Percentiles rank a stretch among this genome's conserved stretches.
Evolutionary conservation across 2,888 invertebrate species (phyloP).

Genomic region (Pyrgus malvae): DNA sequence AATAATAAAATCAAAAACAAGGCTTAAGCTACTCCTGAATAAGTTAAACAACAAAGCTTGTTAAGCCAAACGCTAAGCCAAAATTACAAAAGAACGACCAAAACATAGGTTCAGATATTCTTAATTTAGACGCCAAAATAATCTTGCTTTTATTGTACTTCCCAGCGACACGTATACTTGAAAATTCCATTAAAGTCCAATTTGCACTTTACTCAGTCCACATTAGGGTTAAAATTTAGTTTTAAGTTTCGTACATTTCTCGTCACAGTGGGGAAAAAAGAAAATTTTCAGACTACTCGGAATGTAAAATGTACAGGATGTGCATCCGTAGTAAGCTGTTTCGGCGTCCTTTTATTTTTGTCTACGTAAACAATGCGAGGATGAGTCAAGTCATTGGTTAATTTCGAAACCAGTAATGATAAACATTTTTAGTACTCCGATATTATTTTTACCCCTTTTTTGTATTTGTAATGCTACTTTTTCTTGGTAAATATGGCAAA

Average conservation of each 20-base stretch:
- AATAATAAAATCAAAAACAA: neutral
- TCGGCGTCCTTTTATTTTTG: neutral
- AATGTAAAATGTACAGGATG: neutral
- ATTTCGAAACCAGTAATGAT: neutral
- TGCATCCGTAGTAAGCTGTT: neutral
- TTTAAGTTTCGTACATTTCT: neutral
- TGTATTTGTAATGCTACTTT: too few species aligned
- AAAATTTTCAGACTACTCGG: neutral
- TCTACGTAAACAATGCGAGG: too few species aligned
- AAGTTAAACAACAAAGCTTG: neutral
- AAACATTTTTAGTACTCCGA: too few species aligned
- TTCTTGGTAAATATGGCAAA: too few species aligned
- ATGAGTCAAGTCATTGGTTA: too few species aligned
- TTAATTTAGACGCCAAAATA: conserved; percentile 24
- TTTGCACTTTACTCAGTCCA: conserved; percentile 1
- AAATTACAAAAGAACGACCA: conserved; percentile 4
- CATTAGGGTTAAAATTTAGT: conserved; percentile 16
- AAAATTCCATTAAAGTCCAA: conserved; percentile 4
- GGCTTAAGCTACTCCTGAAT: too few species aligned
- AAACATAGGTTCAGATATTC: conserved; percentile 11
- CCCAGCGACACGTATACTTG: neutral
- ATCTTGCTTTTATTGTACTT: conserved; percentile 20
- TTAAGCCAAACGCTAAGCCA: neutral
- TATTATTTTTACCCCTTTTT: too few species aligned
- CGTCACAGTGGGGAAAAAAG: conserved; percentile 8